These are phyloP conservation scores for Ypsolopha scabrella DNA, from an alignment of 2,888 invertebrate genomes.

Conservation along the genomic window DNA sequence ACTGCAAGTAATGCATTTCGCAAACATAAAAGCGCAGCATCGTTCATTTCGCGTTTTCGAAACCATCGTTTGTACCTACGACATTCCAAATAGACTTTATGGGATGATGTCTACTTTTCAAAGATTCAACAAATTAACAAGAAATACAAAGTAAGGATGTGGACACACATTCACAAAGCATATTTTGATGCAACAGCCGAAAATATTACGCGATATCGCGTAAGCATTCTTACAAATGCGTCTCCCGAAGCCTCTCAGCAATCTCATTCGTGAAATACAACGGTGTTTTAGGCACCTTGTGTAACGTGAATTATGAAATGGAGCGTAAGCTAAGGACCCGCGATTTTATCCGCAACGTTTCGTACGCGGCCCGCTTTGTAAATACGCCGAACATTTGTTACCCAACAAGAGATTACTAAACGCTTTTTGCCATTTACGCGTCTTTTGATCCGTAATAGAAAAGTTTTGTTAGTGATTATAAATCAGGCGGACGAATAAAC, in stretches of 20 bases:
- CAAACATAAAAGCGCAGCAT: constrained; percentile 63
- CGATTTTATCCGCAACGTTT: constrained; percentile 31
- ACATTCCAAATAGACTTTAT: background rate
- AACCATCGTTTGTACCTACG: constrained; percentile 51
- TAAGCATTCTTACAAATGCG: no score
- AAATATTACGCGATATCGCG: no score
- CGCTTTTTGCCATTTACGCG: constrained; percentile 31
- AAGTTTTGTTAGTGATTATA: background rate
- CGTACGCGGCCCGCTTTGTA: constrained; percentile 40
- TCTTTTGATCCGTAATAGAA: constrained; percentile 13
- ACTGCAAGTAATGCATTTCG: constrained; percentile 60
- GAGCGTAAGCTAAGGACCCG: constrained; percentile 38
- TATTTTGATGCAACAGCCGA: background rate
- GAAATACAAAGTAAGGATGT: background rate
- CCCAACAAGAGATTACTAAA: constrained; percentile 33
- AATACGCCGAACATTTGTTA: constrained; percentile 25
- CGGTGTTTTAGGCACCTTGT: constrained; percentile 37
- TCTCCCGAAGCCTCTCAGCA: background rate
- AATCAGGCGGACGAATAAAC: background rate
- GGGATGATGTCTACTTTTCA: background rate
- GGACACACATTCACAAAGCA: background rate
- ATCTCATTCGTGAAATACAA: constrained; percentile 20
- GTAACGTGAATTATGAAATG: constrained; percentile 57
- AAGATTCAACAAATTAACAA: no score
- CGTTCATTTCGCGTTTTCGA: constrained; percentile 67